These are phyloP conservation scores for Leucophenga maculata DNA, from an alignment of 2,888 invertebrate species.

Conservation along the genomic window DNA sequence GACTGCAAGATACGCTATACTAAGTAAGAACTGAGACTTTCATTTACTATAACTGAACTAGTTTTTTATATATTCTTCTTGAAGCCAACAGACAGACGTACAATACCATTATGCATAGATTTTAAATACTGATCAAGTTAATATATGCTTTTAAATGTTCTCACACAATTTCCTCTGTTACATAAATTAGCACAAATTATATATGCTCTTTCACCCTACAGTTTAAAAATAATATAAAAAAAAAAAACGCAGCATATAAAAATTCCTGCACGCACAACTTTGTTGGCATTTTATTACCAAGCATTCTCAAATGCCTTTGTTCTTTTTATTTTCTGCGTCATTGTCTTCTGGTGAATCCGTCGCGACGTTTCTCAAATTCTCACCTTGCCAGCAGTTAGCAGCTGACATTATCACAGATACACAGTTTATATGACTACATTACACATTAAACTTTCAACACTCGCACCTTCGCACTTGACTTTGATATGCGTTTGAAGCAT, in stretches of 20 bases:
- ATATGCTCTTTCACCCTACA: background rate
- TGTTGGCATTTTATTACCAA: slow-evolving; percentile 58
- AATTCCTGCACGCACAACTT: slow-evolving; percentile 60
- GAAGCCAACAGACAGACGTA: too few species aligned
- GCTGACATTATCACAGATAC: slow-evolving; percentile 9
- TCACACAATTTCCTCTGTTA: background rate
- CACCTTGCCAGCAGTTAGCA: background rate
- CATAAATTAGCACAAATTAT: background rate
- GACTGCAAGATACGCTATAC: too few species aligned
- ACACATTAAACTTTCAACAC: slow-evolving; percentile 10
- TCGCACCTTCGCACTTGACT: slow-evolving; percentile 17
- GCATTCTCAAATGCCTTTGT: slow-evolving; percentile 13
- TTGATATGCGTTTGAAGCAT: slow-evolving; percentile 8
- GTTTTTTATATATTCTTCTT: too few species aligned
- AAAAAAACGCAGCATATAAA: slow-evolving; percentile 51
- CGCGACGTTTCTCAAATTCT: background rate
- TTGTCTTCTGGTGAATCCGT: background rate
- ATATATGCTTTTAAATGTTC: too few species aligned
- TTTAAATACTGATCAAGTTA: too few species aligned
- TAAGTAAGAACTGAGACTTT: too few species aligned
- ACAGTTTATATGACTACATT: too few species aligned
- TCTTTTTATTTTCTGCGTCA: background rate
- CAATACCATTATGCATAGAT: too few species aligned
- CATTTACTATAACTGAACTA: too few species aligned
- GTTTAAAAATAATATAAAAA: background rate